Evolutionary conservation across 2,113 vertebrate species (phyloP).

Genomic region (Deroptyus accipitrinus): DNA sequence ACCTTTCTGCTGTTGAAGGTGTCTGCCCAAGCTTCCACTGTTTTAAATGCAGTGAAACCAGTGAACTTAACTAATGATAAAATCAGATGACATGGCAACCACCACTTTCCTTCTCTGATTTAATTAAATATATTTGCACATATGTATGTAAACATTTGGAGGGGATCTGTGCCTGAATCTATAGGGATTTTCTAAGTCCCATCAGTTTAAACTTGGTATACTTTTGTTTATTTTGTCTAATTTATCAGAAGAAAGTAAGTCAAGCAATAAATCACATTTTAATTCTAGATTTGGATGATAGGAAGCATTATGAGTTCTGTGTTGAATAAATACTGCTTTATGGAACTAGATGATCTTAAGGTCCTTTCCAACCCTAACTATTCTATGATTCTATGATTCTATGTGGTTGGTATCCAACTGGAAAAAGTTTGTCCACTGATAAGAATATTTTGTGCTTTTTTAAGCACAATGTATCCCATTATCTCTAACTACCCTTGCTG

Average conservation of each 20-base stretch:
- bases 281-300: not conserved
- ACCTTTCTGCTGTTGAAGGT: not conserved
- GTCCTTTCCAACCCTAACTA: too few species aligned
- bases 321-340: not conserved
- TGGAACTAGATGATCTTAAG: too few species aligned
- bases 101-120: not conserved
- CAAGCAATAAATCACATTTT: not conserved
- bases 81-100: not conserved
- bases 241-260: not conserved
- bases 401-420: not conserved
- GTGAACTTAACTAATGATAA: not conserved
- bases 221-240: not conserved
- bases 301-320: not conserved
- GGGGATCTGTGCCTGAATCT: rapidly evolving
- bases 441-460: not conserved
- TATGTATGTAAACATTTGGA: not conserved
- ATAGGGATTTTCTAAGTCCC: not conserved
- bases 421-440: not conserved
- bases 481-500: not conserved
- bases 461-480: not conserved
- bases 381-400: too few species aligned
- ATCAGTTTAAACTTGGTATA: not conserved
- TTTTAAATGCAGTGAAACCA: not conserved
- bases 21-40: not conserved
- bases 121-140: not conserved